phyloP scores from a whole-genome alignment of 2,113 vertebrate genomes.

The Rissa tridactyla region DNA sequence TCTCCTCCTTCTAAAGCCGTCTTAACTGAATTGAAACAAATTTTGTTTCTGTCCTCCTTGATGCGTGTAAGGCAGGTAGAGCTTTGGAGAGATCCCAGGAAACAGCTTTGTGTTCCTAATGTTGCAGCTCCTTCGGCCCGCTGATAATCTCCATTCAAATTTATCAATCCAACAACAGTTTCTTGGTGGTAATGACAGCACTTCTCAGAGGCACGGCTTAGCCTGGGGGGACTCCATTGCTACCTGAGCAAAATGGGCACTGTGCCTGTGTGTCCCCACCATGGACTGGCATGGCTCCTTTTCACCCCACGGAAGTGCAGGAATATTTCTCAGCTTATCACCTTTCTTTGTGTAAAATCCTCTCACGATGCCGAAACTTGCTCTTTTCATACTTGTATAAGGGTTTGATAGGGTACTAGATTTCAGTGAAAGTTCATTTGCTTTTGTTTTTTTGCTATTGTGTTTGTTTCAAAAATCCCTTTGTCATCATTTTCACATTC shows the following conservation, averaged over 20 bases:
- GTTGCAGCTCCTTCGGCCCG: background rate
- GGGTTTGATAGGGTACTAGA: background rate
- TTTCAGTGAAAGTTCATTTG: conserved; percentile 57
- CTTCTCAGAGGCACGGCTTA: background rate
- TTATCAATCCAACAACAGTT: background rate
- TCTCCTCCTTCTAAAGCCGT: background rate
- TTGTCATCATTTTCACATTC: conserved; percentile 60
- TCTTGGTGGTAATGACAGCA: background rate
- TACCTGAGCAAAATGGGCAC: background rate
- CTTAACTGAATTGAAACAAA: background rate
- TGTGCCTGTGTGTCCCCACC: background rate
- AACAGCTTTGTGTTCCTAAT: background rate
- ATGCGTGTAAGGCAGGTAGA: background rate
- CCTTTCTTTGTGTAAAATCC: background rate
- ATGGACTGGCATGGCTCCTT: background rate
- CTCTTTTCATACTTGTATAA: background rate
- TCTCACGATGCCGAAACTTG: background rate
- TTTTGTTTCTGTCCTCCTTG: background rate
- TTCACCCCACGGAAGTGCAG: background rate
- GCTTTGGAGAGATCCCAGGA: background rate
- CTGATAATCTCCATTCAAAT: background rate
- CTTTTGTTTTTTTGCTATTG: conserved; percentile 15
- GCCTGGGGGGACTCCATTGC: background rate
- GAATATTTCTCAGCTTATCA: background rate
- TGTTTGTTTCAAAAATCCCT: conserved; percentile 50